phyloP scores from a whole-genome alignment of 2,888 invertebrate species.

The Drosophila pseudotalamancana region DNA sequence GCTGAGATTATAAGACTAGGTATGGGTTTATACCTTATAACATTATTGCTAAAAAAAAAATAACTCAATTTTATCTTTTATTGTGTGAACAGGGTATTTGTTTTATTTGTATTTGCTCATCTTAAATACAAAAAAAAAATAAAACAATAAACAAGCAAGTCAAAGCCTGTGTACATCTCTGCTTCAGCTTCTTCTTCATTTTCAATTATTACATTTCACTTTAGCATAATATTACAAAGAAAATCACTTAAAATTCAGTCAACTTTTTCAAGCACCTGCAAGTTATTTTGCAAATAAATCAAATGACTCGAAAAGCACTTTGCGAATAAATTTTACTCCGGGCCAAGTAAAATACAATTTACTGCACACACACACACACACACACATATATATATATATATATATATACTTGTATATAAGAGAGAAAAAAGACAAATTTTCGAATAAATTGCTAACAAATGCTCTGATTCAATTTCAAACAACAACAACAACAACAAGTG shows the following conservation, averaged over 20 bases:
- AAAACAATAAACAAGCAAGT: conserved; percentile 23
- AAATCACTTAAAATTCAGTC: conserved; percentile 29
- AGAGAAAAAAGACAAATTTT: conserved; percentile 53
- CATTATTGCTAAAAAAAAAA: too few species aligned
- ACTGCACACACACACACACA: conserved; percentile 25
- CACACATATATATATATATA: background rate
- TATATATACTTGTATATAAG: background rate
- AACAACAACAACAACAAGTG: conserved; percentile 31
- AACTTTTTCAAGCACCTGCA: conserved; percentile 26
- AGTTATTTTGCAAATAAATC: conserved; percentile 38
- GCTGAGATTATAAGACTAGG: too few species aligned
- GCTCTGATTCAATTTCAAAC: conserved; percentile 66
- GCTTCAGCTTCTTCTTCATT: background rate
- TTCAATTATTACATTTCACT: conserved; percentile 20
- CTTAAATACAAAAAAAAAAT: background rate
- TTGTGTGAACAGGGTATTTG: conserved; percentile 1
- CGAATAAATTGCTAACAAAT: conserved; percentile 73
- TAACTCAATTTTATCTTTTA: background rate
- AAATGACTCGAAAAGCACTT: conserved; percentile 49
- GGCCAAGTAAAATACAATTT: conserved; percentile 50
- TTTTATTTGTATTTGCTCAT: background rate
- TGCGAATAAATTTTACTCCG: conserved; percentile 37
- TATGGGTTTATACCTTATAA: too few species aligned
- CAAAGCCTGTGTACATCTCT: conserved; percentile 1
- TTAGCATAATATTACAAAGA: conserved; percentile 9